Evolutionary conservation across 2,113 vertebrate species (phyloP).

Genomic region (Neolamprologus falcicula): DNA sequence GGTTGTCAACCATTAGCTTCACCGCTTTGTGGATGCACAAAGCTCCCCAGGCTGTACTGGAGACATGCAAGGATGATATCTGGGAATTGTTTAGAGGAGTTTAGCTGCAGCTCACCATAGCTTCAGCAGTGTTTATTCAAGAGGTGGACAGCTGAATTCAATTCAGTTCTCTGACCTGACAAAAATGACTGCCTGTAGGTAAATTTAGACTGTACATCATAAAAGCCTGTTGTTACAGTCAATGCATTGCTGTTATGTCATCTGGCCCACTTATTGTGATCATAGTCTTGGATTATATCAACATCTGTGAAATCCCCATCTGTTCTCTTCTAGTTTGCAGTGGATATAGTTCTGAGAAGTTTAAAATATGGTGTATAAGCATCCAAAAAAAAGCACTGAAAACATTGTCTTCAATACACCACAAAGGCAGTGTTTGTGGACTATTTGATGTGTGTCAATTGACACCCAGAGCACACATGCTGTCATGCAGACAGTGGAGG

Average conservation of each 20-base stretch:
- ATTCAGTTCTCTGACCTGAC: not conserved
- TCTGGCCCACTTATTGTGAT: not conserved
- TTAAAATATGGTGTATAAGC: not conserved
- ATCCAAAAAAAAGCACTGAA: not conserved
- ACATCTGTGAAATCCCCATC: not conserved
- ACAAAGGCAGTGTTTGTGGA: not conserved
- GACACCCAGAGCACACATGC: not conserved
- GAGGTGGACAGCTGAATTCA: not conserved
- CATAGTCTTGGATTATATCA: not conserved
- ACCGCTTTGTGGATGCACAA: not conserved
- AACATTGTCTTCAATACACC: not conserved
- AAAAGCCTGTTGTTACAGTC: not conserved
- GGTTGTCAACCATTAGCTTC: constrained; percentile 26
- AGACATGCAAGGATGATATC: not conserved
- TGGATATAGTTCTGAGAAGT: not conserved
- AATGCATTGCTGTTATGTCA: not conserved
- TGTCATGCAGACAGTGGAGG: not conserved
- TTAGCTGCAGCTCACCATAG: not conserved
- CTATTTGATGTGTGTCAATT: not conserved
- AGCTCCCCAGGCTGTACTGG: not conserved
- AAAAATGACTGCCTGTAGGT: not conserved
- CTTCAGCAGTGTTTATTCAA: not conserved
- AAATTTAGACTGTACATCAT: not conserved
- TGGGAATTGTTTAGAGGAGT: not conserved
- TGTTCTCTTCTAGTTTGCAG: not conserved